Conservation (phyloP, 2,113 vertebrate genomes). For the Eurypyga helias region DNA sequence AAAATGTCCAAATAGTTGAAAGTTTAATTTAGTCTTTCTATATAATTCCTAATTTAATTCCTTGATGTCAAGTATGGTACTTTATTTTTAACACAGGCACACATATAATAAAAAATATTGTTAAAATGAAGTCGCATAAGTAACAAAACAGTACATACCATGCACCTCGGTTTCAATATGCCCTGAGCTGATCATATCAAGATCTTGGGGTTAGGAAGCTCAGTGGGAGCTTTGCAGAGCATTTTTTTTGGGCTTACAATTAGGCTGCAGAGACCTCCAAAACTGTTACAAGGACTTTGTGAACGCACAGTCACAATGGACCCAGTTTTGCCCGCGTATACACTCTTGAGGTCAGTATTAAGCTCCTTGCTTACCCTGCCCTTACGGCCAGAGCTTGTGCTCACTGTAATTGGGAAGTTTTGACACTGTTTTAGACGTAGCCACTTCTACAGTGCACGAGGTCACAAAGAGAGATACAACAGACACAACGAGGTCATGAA, state of each 20-base stretch:
- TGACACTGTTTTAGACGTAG: background rate
- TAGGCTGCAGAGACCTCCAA: background rate
- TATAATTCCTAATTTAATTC: slow-evolving; percentile 49
- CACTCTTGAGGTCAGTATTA: background rate
- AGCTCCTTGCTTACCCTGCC: fast-evolving
- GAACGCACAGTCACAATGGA: background rate
- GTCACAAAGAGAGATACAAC: background rate
- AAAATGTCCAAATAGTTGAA: slow-evolving; percentile 3
- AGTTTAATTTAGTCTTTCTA: background rate
- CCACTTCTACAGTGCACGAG: fast-evolving
- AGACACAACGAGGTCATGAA: too few species aligned
- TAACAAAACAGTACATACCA: fast-evolving
- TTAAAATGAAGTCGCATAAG: background rate
- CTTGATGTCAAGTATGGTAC: background rate
- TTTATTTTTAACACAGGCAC: background rate
- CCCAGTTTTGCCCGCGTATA: fast-evolving
- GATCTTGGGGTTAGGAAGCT: background rate
- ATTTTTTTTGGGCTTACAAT: fast-evolving
- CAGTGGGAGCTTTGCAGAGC: background rate
- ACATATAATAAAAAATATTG: background rate
- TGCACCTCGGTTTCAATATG: fast-evolving
- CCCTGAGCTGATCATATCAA: fast-evolving
- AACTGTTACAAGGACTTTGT: background rate
- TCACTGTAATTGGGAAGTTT: background rate
- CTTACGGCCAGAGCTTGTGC: background rate